Percentiles rank a stretch among this genome's conserved stretches.
These are phyloP conservation scores for Fukomys damarensis DNA, from an alignment of 2,113 vertebrate species.

Conservation along the genomic window DNA sequence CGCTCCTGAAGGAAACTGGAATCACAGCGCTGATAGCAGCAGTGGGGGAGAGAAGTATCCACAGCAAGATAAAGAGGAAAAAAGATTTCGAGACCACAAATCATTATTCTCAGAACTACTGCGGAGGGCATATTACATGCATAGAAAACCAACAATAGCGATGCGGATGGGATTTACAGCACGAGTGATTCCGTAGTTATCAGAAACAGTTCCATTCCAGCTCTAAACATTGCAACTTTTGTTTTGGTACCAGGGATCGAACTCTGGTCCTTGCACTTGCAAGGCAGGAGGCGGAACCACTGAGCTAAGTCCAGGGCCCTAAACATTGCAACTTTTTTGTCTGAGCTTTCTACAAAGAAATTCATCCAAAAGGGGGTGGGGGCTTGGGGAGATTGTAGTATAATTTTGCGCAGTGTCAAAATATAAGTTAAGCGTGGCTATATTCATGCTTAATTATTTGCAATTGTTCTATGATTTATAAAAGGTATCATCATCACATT, in stretches of 20 bases:
- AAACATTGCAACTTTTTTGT: neutral
- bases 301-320: too few relatives aligned
- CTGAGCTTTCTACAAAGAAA: neutral
- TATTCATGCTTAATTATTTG: conserved; percentile 23
- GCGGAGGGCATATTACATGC: neutral
- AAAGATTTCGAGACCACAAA: neutral
- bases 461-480: neutral
- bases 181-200: neutral
- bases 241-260: too few relatives aligned
- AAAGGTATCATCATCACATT: neutral
- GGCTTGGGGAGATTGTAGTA: neutral
- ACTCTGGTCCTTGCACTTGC: too few relatives aligned
- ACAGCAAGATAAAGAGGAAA: neutral
- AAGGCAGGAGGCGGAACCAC: too few relatives aligned
- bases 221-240: neutral
- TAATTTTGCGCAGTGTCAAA: neutral
- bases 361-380: conserved; percentile 2
- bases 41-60: neutral
- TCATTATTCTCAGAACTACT: conserved; percentile 2
- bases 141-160: neutral
- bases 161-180: neutral
- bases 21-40: neutral
- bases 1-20: neutral
- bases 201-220: neutral
- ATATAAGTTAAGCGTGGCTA: neutral